Conservation (phyloP, 1,140 invertebrate species). For the Dendrolimus kikuchii region DNA sequence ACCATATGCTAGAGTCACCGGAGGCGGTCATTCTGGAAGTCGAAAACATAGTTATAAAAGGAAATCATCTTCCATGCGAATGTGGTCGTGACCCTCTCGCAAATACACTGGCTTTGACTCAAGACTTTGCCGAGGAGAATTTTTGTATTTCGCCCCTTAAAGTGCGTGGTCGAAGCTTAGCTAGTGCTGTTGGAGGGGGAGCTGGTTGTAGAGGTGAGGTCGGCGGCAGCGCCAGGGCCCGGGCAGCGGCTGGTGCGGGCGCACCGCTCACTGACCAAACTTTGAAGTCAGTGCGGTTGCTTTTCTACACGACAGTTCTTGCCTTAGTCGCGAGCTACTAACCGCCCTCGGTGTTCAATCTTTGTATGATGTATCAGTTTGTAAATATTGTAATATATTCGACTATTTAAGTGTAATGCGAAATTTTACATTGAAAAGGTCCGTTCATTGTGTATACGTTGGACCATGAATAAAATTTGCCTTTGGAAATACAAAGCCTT, state of each 20-base stretch:
- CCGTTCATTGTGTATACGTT: slow-evolving; percentile 69
- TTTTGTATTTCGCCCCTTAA: slow-evolving; percentile 89
- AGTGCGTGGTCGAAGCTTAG: slow-evolving; percentile 82
- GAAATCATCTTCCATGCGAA: slow-evolving; percentile 89
- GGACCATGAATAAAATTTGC: slow-evolving; percentile 68
- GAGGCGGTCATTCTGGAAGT: slow-evolving; percentile 79
- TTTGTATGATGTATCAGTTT: slow-evolving; percentile 45
- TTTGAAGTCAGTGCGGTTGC: slow-evolving; percentile 28
- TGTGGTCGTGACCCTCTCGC: slow-evolving; percentile 84
- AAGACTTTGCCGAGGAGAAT: slow-evolving; percentile 83
- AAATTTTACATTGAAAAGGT: slow-evolving; percentile 68
- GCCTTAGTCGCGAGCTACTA: slow-evolving; percentile 52
- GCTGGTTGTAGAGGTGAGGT: slow-evolving; percentile 69
- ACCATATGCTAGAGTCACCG: slow-evolving; percentile 83
- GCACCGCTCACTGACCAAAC: slow-evolving; percentile 17
- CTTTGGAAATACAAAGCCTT: slow-evolving; percentile 35
- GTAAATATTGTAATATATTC: slow-evolving; percentile 69
- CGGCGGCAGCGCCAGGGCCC: slow-evolving; percentile 50
- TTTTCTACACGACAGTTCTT: slow-evolving; percentile 32
- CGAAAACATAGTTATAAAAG: slow-evolving; percentile 77
- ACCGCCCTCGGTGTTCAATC: slow-evolving; percentile 55
- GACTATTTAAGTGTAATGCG: slow-evolving; percentile 46
- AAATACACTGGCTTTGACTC: slow-evolving; percentile 80
- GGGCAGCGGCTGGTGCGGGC: slow-evolving; percentile 45
- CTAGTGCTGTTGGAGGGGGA: slow-evolving; percentile 78